These are phyloP conservation scores for Sylvilagus floridanus DNA, from an alignment of 2,797 vertebrate genomes.

Conservation along the genomic window DNA sequence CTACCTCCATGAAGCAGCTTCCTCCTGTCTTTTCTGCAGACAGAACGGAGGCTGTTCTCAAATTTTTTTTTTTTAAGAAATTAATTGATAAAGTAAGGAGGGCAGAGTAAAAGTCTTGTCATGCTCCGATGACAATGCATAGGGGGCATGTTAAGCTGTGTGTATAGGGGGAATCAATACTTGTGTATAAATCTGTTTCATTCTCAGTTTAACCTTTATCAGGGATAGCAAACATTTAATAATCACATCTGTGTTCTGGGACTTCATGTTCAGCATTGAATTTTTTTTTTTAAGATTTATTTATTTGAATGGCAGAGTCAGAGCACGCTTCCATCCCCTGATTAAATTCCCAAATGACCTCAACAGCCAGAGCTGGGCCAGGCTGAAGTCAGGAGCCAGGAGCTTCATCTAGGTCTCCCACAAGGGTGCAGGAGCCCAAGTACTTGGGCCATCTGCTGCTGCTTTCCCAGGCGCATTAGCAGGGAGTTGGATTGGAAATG, in stretches of 20 bases:
- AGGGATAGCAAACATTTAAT: neutral
- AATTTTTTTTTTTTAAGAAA: neutral
- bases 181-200: neutral
- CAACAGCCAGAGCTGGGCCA: no score
- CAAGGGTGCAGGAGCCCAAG: no score
- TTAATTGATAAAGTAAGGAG: neutral
- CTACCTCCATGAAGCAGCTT: neutral
- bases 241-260: neutral
- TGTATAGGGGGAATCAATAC: rapidly evolving
- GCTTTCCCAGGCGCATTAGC: no score
- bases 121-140: neutral
- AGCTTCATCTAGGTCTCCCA: no score
- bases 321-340: no score
- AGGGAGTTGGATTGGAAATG: no score
- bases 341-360: no score
- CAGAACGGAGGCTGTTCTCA: neutral
- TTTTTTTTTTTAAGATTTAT: no score
- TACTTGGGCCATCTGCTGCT: no score
- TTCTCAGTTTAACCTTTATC: neutral
- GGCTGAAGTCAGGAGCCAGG: no score
- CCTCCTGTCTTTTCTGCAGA: neutral
- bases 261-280: neutral
- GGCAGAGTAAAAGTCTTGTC: neutral
- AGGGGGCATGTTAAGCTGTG: rapidly evolving
- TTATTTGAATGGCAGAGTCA: no score